phyloP scores from a whole-genome alignment of 2,888 invertebrate species.

The Apodemia hepburni region DNA sequence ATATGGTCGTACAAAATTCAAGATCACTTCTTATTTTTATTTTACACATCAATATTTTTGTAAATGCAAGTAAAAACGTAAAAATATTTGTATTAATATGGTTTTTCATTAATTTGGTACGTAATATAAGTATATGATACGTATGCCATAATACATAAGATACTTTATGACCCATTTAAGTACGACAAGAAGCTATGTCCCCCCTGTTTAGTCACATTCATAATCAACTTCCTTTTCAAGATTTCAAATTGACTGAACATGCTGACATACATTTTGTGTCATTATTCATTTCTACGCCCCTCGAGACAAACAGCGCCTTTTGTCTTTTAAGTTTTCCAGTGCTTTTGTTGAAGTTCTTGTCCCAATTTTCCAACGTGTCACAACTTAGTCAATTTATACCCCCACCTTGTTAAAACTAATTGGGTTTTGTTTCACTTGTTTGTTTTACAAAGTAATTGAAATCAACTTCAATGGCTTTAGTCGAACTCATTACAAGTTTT shows the following conservation, averaged over 20 bases:
- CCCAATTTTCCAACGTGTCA: conserved; percentile 7
- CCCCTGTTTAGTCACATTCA: neutral
- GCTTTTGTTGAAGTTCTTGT: conserved; percentile 11
- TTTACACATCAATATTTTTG: no score
- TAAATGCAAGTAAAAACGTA: no score
- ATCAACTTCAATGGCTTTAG: neutral
- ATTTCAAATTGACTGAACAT: conserved; percentile 4
- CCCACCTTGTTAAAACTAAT: conserved; percentile 9
- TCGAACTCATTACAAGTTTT: neutral
- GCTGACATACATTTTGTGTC: conserved; percentile 6
- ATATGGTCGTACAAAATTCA: no score
- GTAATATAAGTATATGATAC: no score
- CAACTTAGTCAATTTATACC: conserved; percentile 4
- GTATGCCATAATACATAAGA: no score
- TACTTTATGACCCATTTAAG: no score
- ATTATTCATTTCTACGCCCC: neutral
- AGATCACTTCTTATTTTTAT: no score
- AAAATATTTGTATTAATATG: no score
- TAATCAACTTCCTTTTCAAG: neutral
- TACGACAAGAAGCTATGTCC: no score
- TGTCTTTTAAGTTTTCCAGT: conserved; percentile 14
- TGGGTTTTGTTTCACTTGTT: conserved; percentile 1
- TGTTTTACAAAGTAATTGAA: neutral
- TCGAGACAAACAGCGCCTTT: conserved; percentile 9
- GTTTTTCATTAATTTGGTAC: no score